A percentile compares a stretch with the other conserved stretches of the same genome.
Conservation (phyloP, 2,888 invertebrate species). For the Caradrina clavipalpis region DNA sequence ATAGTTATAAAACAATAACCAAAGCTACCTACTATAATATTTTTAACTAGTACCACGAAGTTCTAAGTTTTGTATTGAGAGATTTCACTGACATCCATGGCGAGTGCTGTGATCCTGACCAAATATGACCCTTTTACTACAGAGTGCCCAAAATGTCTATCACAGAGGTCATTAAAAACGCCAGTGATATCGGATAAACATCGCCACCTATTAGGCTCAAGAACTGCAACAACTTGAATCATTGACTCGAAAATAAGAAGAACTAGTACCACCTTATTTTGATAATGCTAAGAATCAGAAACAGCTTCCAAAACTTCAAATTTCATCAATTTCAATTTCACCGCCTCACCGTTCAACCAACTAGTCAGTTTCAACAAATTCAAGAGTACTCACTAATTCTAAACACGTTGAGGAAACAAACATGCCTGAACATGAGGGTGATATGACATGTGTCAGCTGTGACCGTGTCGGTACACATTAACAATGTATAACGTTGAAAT, state of each 20-base stretch:
- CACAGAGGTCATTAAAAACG: no score
- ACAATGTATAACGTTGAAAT: slow-evolving; percentile 61
- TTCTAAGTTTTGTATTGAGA: no score
- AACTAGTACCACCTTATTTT: not conserved
- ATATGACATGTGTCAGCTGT: slow-evolving; percentile 83
- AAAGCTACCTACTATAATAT: not conserved
- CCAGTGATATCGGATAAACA: no score
- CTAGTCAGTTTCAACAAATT: slow-evolving; percentile 44
- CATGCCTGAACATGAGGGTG: slow-evolving; percentile 67
- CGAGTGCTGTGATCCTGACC: no score
- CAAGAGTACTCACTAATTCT: slow-evolving; percentile 60
- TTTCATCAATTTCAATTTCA: slow-evolving; percentile 35
- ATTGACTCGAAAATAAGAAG: no score
- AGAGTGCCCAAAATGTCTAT: no score
- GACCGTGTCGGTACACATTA: slow-evolving; percentile 63
- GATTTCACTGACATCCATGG: no score
- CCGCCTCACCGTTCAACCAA: slow-evolving; percentile 13
- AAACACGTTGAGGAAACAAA: slow-evolving; percentile 68
- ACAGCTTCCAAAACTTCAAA: slow-evolving; percentile 7
- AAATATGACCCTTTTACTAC: no score
- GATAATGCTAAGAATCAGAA: not conserved
- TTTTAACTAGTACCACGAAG: not conserved
- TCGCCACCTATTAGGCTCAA: no score
- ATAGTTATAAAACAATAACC: not conserved
- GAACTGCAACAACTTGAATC: no score